Evolutionary conservation across 2,113 vertebrate genomes (phyloP), one percentile per base, ranked within the genome.

Genomic region (Trogon melanurus): DNA sequence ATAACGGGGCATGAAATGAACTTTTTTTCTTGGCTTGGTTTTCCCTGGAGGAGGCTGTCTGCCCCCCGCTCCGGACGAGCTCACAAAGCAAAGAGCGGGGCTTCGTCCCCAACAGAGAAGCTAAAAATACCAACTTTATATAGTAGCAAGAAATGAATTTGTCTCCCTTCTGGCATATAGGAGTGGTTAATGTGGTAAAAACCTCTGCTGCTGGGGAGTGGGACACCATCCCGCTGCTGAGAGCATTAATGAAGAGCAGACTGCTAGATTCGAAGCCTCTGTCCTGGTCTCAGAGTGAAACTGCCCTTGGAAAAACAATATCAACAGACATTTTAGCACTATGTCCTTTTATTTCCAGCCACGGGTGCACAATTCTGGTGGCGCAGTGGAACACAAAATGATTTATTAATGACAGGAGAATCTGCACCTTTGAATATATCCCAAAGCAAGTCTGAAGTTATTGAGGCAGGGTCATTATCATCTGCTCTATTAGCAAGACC

Each of bases 401-500:
- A 67, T 94, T 88, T 79, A 84, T 86, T 95, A 89, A 91, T 74
- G 94, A 20, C 30, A 26, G 69, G 69, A 53, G 88, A 93, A 79
- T 65, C 83, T 85, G 70, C 66, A 61, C 85, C 91, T 73, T 82
- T 85, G 34, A 91, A 69, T 80, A 54, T 78, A 87, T 78, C 93
- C 93, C 89, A 96, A 81, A 93, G 95, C 84, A 62, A 87, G 66
- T 61, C 10, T 74, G 76, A 71, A 86, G 66, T 71, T 92, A 89
- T 48, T 78, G 88, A 41, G 80, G 80, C 65, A 78, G 85, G 89
- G 92, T 91, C 91, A 80, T 97, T 93, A 94, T 62, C 58, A 80
- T 23, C 73, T 3, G 22, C 58, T 90, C 70, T 82, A 81, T 92
- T 95, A 95, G 60, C 47, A 30, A 64, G 83, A 50, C 62, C 82